Conservation (phyloP, 1,140 invertebrate genomes). For the Sesamia nonagrioides region DNA sequence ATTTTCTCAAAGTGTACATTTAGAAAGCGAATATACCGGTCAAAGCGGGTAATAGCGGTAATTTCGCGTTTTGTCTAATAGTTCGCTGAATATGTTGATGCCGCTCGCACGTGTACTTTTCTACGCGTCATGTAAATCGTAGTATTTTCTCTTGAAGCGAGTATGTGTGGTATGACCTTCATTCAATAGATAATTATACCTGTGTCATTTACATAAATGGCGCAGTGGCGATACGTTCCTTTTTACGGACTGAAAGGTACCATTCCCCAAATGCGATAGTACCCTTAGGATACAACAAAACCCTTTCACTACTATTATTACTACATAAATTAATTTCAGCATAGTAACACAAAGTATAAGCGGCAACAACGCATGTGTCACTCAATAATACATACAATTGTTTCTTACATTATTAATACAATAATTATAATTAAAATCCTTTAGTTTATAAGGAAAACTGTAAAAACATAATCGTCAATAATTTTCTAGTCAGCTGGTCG, state of each 20-base stretch:
- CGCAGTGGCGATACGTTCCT: background rate
- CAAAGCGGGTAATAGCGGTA: conserved; percentile 46
- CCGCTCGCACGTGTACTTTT: conserved; percentile 21
- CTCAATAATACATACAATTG: conserved; percentile 7
- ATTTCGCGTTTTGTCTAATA: conserved; percentile 49
- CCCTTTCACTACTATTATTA: background rate
- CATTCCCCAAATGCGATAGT: background rate
- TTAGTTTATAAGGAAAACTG: conserved; percentile 29
- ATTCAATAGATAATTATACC: conserved; percentile 32
- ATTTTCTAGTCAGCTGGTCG: conserved; percentile 13
- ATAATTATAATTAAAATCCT: conserved; percentile 18
- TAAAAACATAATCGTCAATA: conserved; percentile 6
- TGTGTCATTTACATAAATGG: background rate
- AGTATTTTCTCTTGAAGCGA: conserved; percentile 40
- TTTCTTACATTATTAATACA: conserved; percentile 4
- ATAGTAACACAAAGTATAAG: background rate
- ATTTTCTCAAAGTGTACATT: conserved; percentile 47
- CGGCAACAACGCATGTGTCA: conserved; percentile 32
- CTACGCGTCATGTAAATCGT: conserved; percentile 27
- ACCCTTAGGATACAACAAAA: no score
- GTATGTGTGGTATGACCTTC: conserved; percentile 15
- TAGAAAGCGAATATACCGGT: conserved; percentile 49
- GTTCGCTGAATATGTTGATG: conserved; percentile 34
- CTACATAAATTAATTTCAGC: background rate
- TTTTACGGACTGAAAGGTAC: background rate